phyloP scores from a whole-genome alignment of 2,888 invertebrate genomes.

The Microplitis deprimator region DNA sequence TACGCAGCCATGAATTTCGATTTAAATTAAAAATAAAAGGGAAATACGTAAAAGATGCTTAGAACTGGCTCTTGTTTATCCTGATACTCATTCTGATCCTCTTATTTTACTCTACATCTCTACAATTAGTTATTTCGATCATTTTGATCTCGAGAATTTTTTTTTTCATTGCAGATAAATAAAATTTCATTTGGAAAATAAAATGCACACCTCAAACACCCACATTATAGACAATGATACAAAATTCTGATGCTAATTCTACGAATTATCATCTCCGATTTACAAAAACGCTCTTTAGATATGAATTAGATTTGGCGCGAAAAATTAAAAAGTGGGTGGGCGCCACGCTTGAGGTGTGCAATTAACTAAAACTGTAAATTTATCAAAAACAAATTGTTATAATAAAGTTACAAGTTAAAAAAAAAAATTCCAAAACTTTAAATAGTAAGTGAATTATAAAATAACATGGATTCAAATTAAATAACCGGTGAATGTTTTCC shows the following conservation, averaged over 20 bases:
- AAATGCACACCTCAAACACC: no score
- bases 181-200: no score
- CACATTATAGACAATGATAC: no score
- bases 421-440: background rate
- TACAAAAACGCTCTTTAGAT: no score
- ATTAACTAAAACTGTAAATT: no score
- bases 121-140: background rate
- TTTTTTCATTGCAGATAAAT: background rate
- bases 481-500: background rate
- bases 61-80: background rate
- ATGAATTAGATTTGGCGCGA: no score
- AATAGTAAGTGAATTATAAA: background rate
- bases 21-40: background rate
- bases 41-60: background rate
- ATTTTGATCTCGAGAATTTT: background rate
- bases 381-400: no score
- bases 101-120: background rate
- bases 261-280: no score
- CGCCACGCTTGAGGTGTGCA: no score
- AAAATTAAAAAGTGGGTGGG: no score
- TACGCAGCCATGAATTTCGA: background rate
- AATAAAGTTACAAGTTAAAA: background rate
- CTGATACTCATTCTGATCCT: background rate
- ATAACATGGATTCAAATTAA: background rate
- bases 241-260: no score